phyloP scores from a whole-genome alignment of 2,797 vertebrate genomes.

The Prionace glauca region DNA sequence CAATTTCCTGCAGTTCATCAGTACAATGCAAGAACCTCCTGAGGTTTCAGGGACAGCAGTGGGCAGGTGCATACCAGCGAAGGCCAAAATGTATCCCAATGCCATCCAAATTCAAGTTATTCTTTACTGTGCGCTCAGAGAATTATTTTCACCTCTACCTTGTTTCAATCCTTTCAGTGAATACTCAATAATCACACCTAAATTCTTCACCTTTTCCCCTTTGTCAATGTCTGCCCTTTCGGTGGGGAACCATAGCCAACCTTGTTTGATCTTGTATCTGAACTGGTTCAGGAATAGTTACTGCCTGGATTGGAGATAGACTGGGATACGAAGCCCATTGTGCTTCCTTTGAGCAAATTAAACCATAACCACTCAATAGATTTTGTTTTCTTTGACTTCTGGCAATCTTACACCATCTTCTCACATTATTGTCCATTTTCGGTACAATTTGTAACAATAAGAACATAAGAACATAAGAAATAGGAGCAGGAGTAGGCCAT shows the following conservation, averaged over 20 bases:
- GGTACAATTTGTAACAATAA: too few relatives aligned
- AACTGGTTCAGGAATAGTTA: background rate
- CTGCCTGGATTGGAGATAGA: background rate
- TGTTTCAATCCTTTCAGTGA: background rate
- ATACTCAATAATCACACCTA: background rate
- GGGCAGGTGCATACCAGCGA: background rate
- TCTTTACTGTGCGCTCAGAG: background rate
- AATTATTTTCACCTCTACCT: background rate
- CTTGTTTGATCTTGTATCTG: background rate
- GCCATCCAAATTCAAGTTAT: background rate
- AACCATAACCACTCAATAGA: background rate
- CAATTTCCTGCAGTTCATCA: background rate
- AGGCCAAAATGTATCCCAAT: background rate
- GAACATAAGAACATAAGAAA: too few relatives aligned
- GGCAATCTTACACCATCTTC: too few relatives aligned
- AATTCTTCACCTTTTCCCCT: background rate
- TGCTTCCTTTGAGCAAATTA: background rate
- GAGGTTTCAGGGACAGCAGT: background rate
- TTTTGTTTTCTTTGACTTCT: too few relatives aligned
- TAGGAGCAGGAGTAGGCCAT: too few relatives aligned
- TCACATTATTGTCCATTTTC: too few relatives aligned
- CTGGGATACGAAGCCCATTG: background rate
- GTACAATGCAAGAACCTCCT: too few relatives aligned
- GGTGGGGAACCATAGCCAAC: background rate
- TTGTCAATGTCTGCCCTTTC: background rate